phyloP scores from a whole-genome alignment of 2,113 vertebrate species.

The Acanthisitta chloris region DNA sequence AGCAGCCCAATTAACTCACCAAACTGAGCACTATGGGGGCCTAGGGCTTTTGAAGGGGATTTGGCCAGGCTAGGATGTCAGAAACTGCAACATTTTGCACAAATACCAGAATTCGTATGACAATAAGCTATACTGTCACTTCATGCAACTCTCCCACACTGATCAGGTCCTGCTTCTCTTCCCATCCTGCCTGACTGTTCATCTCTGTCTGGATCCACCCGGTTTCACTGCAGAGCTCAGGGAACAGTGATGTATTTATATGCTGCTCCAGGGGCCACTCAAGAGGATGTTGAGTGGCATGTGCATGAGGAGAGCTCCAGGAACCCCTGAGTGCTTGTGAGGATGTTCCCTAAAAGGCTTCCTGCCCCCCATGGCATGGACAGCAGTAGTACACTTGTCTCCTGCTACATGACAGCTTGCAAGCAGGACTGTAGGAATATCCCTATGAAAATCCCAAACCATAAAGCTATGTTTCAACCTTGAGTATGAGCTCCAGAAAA shows the following conservation, averaged over 20 bases:
- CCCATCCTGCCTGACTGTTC: not conserved
- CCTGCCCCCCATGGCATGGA: not conserved
- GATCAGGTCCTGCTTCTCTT: not conserved
- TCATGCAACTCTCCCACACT: not conserved
- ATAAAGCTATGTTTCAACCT: not conserved
- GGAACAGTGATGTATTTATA: not conserved
- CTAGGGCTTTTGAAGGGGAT: not conserved
- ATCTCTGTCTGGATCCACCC: not conserved
- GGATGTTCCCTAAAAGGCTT: not conserved
- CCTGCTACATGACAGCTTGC: not conserved
- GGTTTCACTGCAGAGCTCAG: not conserved
- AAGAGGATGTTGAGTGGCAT: not conserved
- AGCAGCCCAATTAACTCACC: conserved; percentile 31
- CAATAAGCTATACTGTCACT: not conserved
- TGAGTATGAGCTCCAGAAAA: not conserved
- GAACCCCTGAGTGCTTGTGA: not conserved
- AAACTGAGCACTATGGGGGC: not conserved
- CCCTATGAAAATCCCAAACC: not conserved
- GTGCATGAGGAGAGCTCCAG: not conserved
- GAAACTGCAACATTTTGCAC: not conserved
- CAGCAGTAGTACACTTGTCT: not conserved
- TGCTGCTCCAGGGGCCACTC: not conserved
- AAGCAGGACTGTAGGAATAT: not conserved
- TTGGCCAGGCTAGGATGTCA: not conserved
- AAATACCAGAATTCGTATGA: not conserved